Evolutionary conservation across 30 jellyfish, hydroid and myxozoan genomes (phyloP).

Genomic region (Hydra vulgaris): DNA sequence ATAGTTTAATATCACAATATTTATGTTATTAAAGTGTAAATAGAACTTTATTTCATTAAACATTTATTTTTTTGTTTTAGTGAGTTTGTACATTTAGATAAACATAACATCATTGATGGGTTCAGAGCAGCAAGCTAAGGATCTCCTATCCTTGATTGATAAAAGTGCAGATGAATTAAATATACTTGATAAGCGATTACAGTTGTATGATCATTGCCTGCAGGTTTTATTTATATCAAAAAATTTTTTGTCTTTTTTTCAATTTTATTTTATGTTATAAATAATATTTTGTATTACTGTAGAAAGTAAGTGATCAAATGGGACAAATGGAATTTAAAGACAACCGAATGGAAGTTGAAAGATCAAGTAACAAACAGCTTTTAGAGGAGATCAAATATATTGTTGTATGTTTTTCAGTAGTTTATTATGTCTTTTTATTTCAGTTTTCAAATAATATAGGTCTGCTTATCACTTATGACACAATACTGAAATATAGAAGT

Average conservation of each 20-base stretch:
- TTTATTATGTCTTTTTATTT: too few species aligned
- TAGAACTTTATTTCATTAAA: too few species aligned
- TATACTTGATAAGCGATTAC: constrained; percentile 51
- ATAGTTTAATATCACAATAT: too few species aligned
- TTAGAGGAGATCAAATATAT: constrained; percentile 73
- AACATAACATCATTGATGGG: constrained; percentile 92
- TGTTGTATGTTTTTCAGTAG: constrained; percentile 38
- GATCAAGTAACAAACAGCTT: constrained; percentile 59
- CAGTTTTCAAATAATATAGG: too few species aligned
- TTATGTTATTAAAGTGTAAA: too few species aligned
- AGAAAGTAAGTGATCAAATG: constrained; percentile 95
- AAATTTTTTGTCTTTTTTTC: neutral
- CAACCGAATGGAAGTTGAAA: constrained; percentile 70
- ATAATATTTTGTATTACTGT: neutral
- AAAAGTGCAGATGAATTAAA: constrained; percentile 60
- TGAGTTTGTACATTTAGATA: constrained; percentile 18
- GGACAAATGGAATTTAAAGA: constrained; percentile 90
- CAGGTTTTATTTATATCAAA: constrained; percentile 12
- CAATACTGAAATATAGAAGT: too few species aligned
- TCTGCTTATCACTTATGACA: too few species aligned
- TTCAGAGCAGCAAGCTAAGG: constrained; percentile 78
- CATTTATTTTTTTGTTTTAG: neutral
- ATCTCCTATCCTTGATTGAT: constrained; percentile 50
- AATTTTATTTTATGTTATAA: neutral
- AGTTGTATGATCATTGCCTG: constrained; percentile 46